phyloP scores from a whole-genome alignment of 2,888 invertebrate species.

The Ormia ochracea region DNA sequence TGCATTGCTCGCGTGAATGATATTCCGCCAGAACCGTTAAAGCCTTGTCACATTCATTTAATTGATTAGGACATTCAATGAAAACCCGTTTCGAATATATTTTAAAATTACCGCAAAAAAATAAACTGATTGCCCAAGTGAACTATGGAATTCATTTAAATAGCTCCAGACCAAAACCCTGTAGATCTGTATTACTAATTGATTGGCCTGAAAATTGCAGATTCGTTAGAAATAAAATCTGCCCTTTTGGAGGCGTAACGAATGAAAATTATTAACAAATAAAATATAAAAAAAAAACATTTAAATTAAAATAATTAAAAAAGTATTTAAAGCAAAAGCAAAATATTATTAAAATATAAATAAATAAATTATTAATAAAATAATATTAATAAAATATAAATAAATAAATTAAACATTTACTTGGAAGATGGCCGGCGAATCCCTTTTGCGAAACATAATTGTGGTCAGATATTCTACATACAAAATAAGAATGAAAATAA shows the following conservation, averaged over 20 bases:
- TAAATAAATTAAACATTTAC: conserved; percentile 24
- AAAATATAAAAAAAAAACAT: neutral
- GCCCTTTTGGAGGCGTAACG: conserved; percentile 3
- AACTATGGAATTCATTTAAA: no score
- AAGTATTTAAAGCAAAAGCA: neutral
- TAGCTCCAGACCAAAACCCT: no score
- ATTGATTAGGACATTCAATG: no score
- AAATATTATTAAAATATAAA: conserved; percentile 35
- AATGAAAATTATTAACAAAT: no score
- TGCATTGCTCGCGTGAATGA: no score
- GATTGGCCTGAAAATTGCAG: conserved; percentile 6
- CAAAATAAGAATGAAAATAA: neutral
- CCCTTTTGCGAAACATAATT: conserved; percentile 2
- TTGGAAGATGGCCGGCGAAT: conserved; percentile 2
- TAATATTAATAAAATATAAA: conserved; percentile 35
- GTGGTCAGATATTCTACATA: conserved; percentile 20
- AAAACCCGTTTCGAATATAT: no score
- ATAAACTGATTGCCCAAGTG: no score
- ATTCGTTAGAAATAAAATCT: conserved; percentile 15
- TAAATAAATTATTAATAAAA: conserved; percentile 22
- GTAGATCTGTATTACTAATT: no score
- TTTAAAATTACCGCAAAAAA: no score
- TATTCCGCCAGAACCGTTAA: no score
- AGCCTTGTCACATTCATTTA: no score
- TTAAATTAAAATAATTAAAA: conserved; percentile 2